phyloP scores from a whole-genome alignment of 30 jellyfish, hydroid and myxozoan species.

The Catostylus mosaicus region DNA sequence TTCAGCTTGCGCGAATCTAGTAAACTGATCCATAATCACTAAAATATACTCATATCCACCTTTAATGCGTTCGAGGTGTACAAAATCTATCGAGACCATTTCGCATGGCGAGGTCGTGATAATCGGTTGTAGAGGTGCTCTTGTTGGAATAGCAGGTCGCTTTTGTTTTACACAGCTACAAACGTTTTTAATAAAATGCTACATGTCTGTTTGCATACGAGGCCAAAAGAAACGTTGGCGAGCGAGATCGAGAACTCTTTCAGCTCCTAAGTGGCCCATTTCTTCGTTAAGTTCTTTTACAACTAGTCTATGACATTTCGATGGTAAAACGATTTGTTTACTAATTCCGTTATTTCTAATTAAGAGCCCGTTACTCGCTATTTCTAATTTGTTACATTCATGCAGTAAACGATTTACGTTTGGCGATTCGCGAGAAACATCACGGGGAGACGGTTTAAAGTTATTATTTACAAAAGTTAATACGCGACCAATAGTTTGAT shows the following conservation, averaged over 20 bases:
- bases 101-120: conserved; percentile 44
- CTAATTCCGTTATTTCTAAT: conserved; percentile 5
- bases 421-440: neutral
- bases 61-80: conserved; percentile 41
- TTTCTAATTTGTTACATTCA: neutral
- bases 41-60: conserved; percentile 65
- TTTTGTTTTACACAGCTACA: conserved; percentile 37
- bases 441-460: neutral
- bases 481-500: neutral
- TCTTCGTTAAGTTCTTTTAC: conserved; percentile 29
- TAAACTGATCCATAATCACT: conserved; percentile 52
- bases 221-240: conserved; percentile 64
- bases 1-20: conserved; percentile 50
- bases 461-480: neutral
- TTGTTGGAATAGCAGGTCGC: conserved; percentile 4
- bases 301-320: conserved; percentile 21
- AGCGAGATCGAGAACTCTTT: conserved; percentile 34
- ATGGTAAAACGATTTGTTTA: conserved; percentile 39
- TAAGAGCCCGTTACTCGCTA: neutral
- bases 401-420: conserved; percentile 4
- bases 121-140: conserved; percentile 46
- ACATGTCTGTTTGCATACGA: conserved; percentile 26
- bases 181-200: conserved; percentile 1
- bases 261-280: conserved; percentile 62
- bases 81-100: conserved; percentile 36